Evolutionary conservation across 2,113 vertebrate genomes (phyloP).

Genomic region (Grallaria varia): DNA sequence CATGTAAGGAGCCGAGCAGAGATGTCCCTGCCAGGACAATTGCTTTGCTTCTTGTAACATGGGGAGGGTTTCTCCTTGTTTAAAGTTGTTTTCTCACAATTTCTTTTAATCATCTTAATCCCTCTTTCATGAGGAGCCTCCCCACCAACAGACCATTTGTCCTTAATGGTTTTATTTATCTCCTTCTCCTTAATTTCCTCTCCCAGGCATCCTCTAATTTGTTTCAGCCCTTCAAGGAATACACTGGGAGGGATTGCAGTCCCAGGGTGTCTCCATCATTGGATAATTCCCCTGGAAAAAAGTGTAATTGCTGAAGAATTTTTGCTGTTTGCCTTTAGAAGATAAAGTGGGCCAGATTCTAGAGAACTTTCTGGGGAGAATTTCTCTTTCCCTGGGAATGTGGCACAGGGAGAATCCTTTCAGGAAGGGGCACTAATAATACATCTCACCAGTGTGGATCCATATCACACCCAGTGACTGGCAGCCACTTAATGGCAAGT

Average conservation of each 20-base stretch:
- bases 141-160: neutral
- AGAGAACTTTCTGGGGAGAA: neutral
- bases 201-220: neutral
- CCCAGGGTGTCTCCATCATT: neutral
- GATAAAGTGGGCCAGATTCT: neutral
- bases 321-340: neutral
- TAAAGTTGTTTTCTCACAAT: neutral
- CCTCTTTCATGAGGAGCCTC: neutral
- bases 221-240: neutral
- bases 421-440: neutral
- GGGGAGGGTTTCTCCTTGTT: neutral
- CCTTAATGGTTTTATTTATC: neutral
- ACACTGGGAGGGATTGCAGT: neutral
- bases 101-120: neutral
- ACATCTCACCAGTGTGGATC: rapidly evolving
- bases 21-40: neutral
- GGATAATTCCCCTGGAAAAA: neutral
- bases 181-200: neutral
- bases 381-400: neutral
- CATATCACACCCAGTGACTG: neutral
- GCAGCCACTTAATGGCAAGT: neutral
- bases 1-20: neutral
- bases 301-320: neutral
- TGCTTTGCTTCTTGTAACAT: neutral
- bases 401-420: neutral